Base-by-base conservation (phyloP, 2,113 vertebrate genomes). In the Coreoperca whiteheadi region DNA sequence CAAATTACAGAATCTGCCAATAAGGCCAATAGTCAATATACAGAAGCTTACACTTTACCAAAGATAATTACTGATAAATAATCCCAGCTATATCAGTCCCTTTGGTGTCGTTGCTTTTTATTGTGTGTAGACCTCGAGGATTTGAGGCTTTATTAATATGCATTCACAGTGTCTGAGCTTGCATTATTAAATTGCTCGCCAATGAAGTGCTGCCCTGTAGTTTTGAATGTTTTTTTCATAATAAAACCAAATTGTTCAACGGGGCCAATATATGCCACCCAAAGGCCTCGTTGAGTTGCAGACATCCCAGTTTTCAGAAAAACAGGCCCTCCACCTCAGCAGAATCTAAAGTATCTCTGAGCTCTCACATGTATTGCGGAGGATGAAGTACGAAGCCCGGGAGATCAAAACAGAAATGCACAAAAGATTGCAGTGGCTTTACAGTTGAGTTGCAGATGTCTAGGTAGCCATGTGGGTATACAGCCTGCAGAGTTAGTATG, bases 141-240 rank as follows among this genome's bases (percentile, higher is more conserved):
- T 76, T 43, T 51, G 20, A 81, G 51, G 46, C 53, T 85, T 86
- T 82, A 77, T 86, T 82, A 65, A 77, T 71, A 56, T 81, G 21
- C 10, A 65, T 66, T 87, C 76, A 73, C 76, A 67, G 41, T 51
- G 39, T 64, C 77, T 66, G 77, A 81, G 57, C 51, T 53, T 59
- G 10, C 70, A 74, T 76, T 78, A 76, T 92, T 85, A 59, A 66
- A 87, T 68, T 76, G 73, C 59, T 65, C 77, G 79, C 73, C 81
- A 74, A n/a, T 64, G 39, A 71, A 81, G 51, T 74, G 75, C 48
- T 73, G 53, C 68, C n/a, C 18, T 51, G 65, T 23, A 67, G 66
- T 70, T 83, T 32, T 67, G 39, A 25, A n/a, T 48, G 21, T 9
- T 57, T 53, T 75, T 51, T 66, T 59, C 46, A 32, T 79, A 8